A percentile compares a stretch with the other conserved stretches of the same genome.
Conservation (phyloP, 2,888 invertebrate species). For the Aplocera efformata region DNA sequence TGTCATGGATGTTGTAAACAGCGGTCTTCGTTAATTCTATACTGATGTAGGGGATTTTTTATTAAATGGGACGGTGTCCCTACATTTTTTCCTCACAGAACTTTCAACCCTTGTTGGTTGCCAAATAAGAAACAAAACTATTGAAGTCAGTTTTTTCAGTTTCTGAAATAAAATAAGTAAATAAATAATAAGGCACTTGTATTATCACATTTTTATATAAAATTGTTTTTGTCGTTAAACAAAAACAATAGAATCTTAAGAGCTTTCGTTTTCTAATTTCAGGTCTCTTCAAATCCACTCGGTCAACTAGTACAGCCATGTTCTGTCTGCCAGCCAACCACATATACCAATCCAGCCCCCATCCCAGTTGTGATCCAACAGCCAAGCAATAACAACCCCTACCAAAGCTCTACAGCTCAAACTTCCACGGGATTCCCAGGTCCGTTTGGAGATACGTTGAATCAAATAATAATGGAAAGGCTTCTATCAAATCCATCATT, state of each 20-base stretch:
- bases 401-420: slow-evolving; percentile 30
- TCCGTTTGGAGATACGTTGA: slow-evolving; percentile 26
- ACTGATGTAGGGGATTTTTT: no score
- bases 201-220: no score
- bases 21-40: no score
- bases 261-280: slow-evolving; percentile 30
- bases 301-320: slow-evolving; percentile 26
- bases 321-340: slow-evolving; percentile 19
- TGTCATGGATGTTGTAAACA: no score
- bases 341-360: slow-evolving; percentile 12
- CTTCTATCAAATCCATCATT: slow-evolving; percentile 37
- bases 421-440: slow-evolving; percentile 28
- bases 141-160: no score
- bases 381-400: slow-evolving; percentile 34
- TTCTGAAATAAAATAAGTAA: no score
- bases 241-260: background rate
- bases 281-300: slow-evolving; percentile 46
- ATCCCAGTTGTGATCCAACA: slow-evolving; percentile 22
- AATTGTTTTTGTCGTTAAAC: no score
- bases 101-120: no score
- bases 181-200: no score
- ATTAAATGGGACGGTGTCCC: no score
- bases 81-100: no score
- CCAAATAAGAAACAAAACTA: no score
- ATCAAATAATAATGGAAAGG: slow-evolving; percentile 39